Evolutionary conservation across 2,113 vertebrate genomes (phyloP).

Genomic region (Rhinoptilus africanus): DNA sequence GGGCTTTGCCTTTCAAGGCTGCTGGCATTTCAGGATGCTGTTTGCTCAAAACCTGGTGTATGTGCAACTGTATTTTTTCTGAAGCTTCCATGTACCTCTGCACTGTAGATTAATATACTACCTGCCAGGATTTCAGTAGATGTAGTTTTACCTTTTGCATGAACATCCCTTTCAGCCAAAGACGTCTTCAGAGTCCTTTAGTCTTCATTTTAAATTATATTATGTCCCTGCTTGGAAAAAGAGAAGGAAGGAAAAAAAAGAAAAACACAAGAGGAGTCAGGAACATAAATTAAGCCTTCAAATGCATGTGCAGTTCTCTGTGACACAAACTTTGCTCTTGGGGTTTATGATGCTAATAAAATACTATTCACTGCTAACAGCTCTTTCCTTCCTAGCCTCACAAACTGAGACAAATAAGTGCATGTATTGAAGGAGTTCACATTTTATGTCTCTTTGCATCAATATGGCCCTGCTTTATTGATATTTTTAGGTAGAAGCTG

Average conservation of each 20-base stretch:
- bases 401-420: constrained; percentile 53
- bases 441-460: constrained; percentile 51
- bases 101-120: not conserved
- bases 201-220: not conserved
- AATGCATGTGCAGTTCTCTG: constrained; percentile 49
- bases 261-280: not conserved
- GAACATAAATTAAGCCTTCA: constrained; percentile 52
- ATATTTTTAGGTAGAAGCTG: constrained; percentile 23
- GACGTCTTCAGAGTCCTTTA: not conserved
- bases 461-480: constrained; percentile 14
- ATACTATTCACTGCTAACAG: constrained; percentile 52
- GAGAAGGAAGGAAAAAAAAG: too few relatives aligned
- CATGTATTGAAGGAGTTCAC: constrained; percentile 30
- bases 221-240: not conserved
- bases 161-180: not conserved
- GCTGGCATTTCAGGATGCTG: not conserved
- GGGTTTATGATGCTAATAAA: constrained; percentile 68
- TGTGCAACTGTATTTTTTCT: not conserved
- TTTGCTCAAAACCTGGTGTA: not conserved
- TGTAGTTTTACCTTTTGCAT: not conserved
- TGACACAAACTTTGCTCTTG: constrained; percentile 70
- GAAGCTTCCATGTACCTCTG: not conserved
- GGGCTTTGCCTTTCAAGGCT: not conserved
- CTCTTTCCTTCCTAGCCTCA: constrained; percentile 33
- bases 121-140: not conserved